phyloP scores from a whole-genome alignment of 2,888 invertebrate species.

The Nematopogon swammerdamellus region DNA sequence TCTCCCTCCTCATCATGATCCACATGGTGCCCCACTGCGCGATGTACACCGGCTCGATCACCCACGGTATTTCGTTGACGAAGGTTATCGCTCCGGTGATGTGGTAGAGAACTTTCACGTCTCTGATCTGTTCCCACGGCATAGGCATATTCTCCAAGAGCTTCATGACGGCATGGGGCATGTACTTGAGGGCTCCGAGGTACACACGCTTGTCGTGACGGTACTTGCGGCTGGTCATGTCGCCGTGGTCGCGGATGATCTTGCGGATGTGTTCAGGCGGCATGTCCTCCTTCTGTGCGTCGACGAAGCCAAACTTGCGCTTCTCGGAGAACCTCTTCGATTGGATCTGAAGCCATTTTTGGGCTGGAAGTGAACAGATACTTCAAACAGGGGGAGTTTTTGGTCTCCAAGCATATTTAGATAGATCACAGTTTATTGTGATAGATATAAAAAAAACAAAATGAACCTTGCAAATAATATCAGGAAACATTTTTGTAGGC shows the following conservation, averaged over 20 bases:
- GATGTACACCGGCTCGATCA: constrained; percentile 98
- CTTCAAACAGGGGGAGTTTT: too few species aligned
- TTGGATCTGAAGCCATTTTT: constrained; percentile 98
- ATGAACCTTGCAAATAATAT: neutral
- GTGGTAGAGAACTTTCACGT: constrained; percentile 96
- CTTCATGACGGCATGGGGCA: constrained; percentile 99
- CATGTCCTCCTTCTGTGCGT: constrained; percentile 99
- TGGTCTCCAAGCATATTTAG: neutral
- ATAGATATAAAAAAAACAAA: neutral
- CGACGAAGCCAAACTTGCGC: constrained; percentile 97
- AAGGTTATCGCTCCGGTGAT: constrained; percentile 99
- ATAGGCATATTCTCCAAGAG: constrained; percentile 99
- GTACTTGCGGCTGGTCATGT: constrained; percentile 99
- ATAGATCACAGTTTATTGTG: neutral
- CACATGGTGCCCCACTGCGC: constrained; percentile 99
- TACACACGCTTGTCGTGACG: constrained; percentile 98
- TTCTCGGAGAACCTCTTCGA: constrained; percentile 99
- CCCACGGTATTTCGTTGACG: constrained; percentile 99
- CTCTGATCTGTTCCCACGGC: constrained; percentile 99
- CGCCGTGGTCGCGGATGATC: constrained; percentile 98
- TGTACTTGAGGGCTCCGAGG: constrained; percentile 96
- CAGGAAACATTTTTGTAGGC: neutral
- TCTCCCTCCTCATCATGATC: constrained; percentile 99
- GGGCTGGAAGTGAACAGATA: constrained; percentile 52
- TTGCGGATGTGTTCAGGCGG: constrained; percentile 99